Conservation (phyloP, 2,888 invertebrate genomes). For the Drosophila merina region DNA sequence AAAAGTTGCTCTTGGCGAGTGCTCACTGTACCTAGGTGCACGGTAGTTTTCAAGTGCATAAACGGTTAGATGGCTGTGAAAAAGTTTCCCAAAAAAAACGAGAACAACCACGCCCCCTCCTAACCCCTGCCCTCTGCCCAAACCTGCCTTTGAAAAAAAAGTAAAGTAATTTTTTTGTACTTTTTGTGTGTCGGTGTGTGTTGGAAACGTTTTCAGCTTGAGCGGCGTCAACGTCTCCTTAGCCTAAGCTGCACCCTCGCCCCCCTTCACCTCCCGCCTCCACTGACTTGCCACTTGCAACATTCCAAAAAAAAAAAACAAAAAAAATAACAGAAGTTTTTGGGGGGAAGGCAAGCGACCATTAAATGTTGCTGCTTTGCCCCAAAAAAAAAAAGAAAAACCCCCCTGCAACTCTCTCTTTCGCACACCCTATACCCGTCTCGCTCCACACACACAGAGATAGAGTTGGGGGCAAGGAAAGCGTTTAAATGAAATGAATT, state of each 20-base stretch:
- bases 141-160: constrained; percentile 5
- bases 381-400: neutral
- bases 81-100: constrained; percentile 41
- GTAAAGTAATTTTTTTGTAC: constrained; percentile 30
- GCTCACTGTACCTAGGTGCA: constrained; percentile 50
- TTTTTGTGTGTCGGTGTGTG: neutral
- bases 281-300: constrained; percentile 1
- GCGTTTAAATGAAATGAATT: constrained; percentile 67
- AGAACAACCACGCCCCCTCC: neutral
- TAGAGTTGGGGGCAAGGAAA: constrained; percentile 30
- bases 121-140: neutral
- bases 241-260: constrained; percentile 26
- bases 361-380: constrained; percentile 50
- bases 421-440: constrained; percentile 29
- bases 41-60: constrained; percentile 57
- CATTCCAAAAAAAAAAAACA: neutral
- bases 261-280: neutral
- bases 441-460: constrained; percentile 21
- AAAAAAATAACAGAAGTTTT: constrained; percentile 42
- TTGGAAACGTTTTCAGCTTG: constrained; percentile 57
- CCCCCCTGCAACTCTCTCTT: constrained; percentile 2
- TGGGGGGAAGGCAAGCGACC: constrained; percentile 56
- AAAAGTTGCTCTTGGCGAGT: neutral
- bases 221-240: constrained; percentile 47
- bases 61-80: constrained; percentile 64